Evolutionary conservation across 30 jellyfish, hydroid and myxozoan genomes (phyloP), one percentile per base, ranked within the genome.

Genomic region (Hydractinia symbiolongicarpus): DNA sequence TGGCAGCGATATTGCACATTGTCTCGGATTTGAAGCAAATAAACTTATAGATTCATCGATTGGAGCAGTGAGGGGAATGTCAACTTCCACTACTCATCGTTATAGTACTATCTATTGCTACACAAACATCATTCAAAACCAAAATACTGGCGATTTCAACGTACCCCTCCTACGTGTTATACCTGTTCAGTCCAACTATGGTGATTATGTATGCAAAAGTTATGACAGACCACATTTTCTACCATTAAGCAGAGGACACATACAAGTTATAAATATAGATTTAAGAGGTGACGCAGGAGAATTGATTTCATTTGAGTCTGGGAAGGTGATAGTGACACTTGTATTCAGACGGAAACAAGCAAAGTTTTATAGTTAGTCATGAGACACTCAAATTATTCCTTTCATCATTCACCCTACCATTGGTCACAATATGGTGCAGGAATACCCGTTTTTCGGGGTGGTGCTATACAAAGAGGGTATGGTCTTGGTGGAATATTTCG

Each of bases 221-320:
- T n/a, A n/a, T n/a, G n/a, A n/a, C n/a, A n/a, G n/a, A n/a, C n/a
- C n/a, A n/a, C n/a, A n/a, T n/a, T n/a, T n/a, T n/a, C n/a, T n/a
- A n/a, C n/a, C n/a, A n/a, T n/a, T n/a, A n/a, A n/a, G n/a, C n/a
- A n/a, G n/a, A n/a, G n/a, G n/a, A n/a, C n/a, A n/a, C n/a, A n/a
- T n/a, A n/a, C n/a, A n/a, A n/a, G n/a, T n/a, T n/a, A n/a, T n/a
- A n/a, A n/a, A n/a, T n/a, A n/a, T n/a, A n/a, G n/a, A n/a, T n/a
- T 21, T 71, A 82, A 82, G 71, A 73, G 67, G 56, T 60, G 89
- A 69, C 16, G 53, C 55, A 30, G 89, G 83, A 40, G 69, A 82
- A 49, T 19, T 54, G 50, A 53, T 82, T 21, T 66, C 88, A 81
- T 70, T 81, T 71, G 88, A 51, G 16, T 9, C 61, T 10, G 88